These are phyloP conservation scores for Pseudorectes ferrugineus DNA, from an alignment of 2,113 vertebrate species.

Conservation along the genomic window DNA sequence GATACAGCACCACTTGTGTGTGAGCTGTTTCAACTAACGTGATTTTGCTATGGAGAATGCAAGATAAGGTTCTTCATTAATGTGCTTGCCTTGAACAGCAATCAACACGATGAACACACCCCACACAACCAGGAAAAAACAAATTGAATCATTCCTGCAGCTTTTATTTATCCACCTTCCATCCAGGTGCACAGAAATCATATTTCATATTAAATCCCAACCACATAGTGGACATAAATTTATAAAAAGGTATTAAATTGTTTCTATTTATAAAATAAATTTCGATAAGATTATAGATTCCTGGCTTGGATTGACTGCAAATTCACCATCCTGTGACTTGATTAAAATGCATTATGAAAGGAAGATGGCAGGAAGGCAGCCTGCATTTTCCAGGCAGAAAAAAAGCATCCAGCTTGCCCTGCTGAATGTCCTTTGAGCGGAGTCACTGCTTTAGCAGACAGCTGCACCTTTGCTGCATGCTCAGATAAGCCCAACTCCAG, in stretches of 20 bases:
- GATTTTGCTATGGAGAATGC: background rate
- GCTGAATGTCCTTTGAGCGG: background rate
- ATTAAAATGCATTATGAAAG: conserved; percentile 23
- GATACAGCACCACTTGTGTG: background rate
- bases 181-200: background rate
- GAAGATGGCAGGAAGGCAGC: background rate
- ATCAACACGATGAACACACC: background rate
- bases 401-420: background rate
- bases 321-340: background rate
- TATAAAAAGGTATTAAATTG: background rate
- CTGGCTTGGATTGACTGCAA: background rate
- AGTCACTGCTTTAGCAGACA: background rate
- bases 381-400: background rate
- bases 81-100: background rate
- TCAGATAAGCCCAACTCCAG: conserved; percentile 20
- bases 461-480: background rate
- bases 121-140: background rate
- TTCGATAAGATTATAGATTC: background rate
- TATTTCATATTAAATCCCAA: background rate
- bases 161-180: background rate
- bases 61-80: background rate
- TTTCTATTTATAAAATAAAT: conserved; percentile 21
- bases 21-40: background rate
- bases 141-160: background rate
- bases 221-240: background rate